phyloP scores from a whole-genome alignment of 2,797 vertebrate genomes.

The Cuniculus paca region DNA sequence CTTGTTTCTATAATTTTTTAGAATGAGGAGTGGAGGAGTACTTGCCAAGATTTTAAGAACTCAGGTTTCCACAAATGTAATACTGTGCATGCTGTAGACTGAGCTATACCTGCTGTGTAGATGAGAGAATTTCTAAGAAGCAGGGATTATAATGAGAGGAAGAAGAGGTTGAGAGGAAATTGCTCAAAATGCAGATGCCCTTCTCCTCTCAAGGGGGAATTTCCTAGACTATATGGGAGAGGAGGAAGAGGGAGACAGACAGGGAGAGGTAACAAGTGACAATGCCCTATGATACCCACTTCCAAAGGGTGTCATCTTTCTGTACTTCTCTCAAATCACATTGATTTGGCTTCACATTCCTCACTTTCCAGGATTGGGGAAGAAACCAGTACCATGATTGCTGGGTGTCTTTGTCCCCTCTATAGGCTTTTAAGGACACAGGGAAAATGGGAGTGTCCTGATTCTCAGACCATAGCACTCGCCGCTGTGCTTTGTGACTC shows the following conservation, averaged over 20 bases:
- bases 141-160: not conserved
- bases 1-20: not conserved
- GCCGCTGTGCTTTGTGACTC: not conserved
- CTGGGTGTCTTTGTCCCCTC: not conserved
- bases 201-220: not conserved
- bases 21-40: not conserved
- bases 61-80: not conserved
- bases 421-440: not conserved
- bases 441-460: not conserved
- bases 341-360: not conserved
- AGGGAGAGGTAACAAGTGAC: not conserved
- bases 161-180: not conserved
- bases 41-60: not conserved
- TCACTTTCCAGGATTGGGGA: not conserved
- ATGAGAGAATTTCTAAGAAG: not conserved
- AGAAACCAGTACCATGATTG: not conserved
- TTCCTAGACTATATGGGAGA: not conserved
- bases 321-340: slow-evolving; percentile 10
- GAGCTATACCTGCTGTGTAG: not conserved
- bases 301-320: not conserved
- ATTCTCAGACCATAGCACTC: not conserved
- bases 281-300: not conserved
- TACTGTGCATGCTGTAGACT: not conserved
- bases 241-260: too few relatives aligned
- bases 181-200: slow-evolving; percentile 3